Conservation (phyloP, 1,140 invertebrate species). For the Battus philenor region DNA sequence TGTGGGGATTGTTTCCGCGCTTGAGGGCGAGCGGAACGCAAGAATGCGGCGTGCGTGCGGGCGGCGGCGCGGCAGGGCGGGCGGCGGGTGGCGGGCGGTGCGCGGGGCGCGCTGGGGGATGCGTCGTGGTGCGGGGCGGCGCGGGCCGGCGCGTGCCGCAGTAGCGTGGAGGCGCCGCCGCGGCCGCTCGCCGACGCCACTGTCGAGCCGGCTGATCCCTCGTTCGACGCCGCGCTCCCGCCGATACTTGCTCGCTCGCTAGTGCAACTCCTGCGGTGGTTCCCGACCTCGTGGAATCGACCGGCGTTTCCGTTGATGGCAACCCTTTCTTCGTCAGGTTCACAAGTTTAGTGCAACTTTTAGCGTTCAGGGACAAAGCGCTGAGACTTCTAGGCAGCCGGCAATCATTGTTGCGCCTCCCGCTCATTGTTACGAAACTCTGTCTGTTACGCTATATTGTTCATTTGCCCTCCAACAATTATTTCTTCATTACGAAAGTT, state of each 20-base stretch:
- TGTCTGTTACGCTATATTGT: constrained; percentile 25
- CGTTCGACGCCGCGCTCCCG: constrained; percentile 32
- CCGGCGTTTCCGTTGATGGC: not conserved
- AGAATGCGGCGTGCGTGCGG: constrained; percentile 69
- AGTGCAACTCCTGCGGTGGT: constrained; percentile 22
- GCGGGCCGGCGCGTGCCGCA: constrained; percentile 54
- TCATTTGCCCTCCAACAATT: constrained; percentile 22
- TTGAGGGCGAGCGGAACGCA: constrained; percentile 43
- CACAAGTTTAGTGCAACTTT: constrained; percentile 38
- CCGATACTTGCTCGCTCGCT: constrained; percentile 24
- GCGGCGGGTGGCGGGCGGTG: constrained; percentile 30
- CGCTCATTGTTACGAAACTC: constrained; percentile 37
- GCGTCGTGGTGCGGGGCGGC: constrained; percentile 38
- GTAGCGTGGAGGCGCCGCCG: constrained; percentile 62
- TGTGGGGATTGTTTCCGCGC: constrained; percentile 45
- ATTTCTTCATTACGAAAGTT: constrained; percentile 31
- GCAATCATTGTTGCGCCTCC: constrained; percentile 31
- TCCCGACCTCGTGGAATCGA: constrained; percentile 18
- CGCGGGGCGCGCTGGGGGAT: constrained; percentile 32
- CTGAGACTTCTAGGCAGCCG: constrained; percentile 20
- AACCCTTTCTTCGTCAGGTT: constrained; percentile 20
- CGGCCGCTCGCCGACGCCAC: constrained; percentile 43
- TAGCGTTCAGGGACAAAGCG: constrained; percentile 31
- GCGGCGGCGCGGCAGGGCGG: constrained; percentile 30
- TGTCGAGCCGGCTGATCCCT: constrained; percentile 36